Base-by-base conservation (phyloP, 1,140 invertebrate species). In the Drosophila equinoxialis region DNA sequence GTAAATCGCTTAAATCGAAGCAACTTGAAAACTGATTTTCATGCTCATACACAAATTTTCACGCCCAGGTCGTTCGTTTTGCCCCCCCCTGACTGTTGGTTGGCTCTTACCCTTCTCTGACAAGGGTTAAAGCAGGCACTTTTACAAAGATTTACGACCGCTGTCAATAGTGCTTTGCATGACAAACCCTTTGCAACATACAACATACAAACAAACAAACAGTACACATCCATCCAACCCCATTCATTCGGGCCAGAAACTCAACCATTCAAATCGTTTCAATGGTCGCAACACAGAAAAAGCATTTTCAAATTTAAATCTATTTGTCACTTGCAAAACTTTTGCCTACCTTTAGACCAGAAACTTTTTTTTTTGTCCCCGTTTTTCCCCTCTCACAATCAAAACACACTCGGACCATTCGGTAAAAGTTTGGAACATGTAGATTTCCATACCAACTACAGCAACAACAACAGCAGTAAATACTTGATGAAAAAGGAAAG, bases 251-350 rank as follows among this genome's bases (percentile, higher is more conserved):
- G 30, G 1, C 30, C 30, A 30, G 1, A 39, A 63, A 65, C 54
- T n/a, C n/a, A 1, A 13, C 17, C 42, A 64, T 17, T 23, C 61
- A 14, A 26, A 6, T 37, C 17, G 17, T 42, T 51, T 51, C 45
- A 51, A 23, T 51, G 45, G 37, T 41, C 41, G 71, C 61, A 59
- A 63, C 76, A 69, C 71, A 74, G 58, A 73, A 89, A 86, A 87
- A 84, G 74, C 82, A 79, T 89, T 89, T 84, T 90, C 85, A 79
- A 89, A 90, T 89, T 89, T 89, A 89, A 89, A 89, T 89, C 84
- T 89, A 89, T 89, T 89, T 89, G 84, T 89, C 84, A 89, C 85
- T 89, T 89, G 84, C 74, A 58, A 87, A 89, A 87, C 73, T 87
- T 87, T 80, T 64, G 85, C 41, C 84, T 80, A 90, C 84, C 84